A percentile compares a stretch with the other conserved stretches of the same genome.
phyloP scores from a whole-genome alignment of 2,888 invertebrate genomes.

The Protonemura montana region DNA sequence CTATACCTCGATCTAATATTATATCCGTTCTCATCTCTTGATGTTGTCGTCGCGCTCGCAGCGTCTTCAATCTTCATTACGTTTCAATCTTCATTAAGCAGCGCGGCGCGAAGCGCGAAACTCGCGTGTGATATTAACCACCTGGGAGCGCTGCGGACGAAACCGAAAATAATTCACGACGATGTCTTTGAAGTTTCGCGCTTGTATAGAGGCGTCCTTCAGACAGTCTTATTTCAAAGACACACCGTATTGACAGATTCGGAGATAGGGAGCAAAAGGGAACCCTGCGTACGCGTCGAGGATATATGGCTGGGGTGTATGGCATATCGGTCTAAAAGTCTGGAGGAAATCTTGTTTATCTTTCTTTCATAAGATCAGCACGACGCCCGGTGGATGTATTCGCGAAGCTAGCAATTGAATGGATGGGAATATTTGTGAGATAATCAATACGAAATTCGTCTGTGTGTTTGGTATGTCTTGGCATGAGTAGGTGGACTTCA shows the following conservation, averaged over 20 bases:
- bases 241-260: constrained; percentile 19
- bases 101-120: not conserved
- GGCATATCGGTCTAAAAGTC: not conserved
- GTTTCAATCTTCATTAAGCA: constrained; percentile 34
- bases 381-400: not conserved
- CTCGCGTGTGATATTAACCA: constrained; percentile 17
- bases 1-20: not conserved
- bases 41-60: not conserved
- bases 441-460: not conserved
- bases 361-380: not conserved
- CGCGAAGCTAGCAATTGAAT: not conserved
- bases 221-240: constrained; percentile 22
- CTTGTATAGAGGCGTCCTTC: not conserved
- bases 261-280: not conserved
- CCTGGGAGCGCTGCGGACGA: not conserved
- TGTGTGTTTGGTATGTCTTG: not conserved
- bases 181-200: constrained; percentile 30
- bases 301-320: not conserved
- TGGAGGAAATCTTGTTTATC: constrained; percentile 7
- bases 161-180: constrained; percentile 12
- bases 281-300: not conserved
- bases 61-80: constrained; percentile 22
- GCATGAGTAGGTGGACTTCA: too few species aligned
- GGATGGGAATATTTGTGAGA: not conserved
- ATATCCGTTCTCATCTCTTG: constrained; percentile 7